Evolutionary conservation across 2,888 invertebrate genomes (phyloP).

Genomic region (Seira ritae): DNA sequence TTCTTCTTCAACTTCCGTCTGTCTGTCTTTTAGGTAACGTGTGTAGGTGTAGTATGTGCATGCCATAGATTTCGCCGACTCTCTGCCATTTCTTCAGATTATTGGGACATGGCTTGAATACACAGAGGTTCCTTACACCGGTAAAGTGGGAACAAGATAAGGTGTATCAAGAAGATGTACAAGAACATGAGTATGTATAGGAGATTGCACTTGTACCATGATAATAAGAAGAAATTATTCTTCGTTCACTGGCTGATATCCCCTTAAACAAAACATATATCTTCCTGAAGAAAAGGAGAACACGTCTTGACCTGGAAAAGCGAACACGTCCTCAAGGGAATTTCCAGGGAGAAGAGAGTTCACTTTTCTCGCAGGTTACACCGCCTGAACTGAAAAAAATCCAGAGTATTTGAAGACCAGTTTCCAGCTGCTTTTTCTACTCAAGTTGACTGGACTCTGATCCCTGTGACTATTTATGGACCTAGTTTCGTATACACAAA

Average conservation of each 20-base stretch:
- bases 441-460: slow-evolving; percentile 21
- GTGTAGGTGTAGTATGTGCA: background rate
- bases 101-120: slow-evolving; percentile 23
- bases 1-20: slow-evolving; percentile 5
- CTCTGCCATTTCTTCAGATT: background rate
- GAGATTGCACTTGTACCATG: background rate
- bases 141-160: background rate
- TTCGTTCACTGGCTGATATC: slow-evolving; percentile 4
- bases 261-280: slow-evolving; percentile 20
- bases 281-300: slow-evolving; percentile 28
- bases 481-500: slow-evolving; percentile 10
- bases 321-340: slow-evolving; percentile 55
- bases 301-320: slow-evolving; percentile 59
- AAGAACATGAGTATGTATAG: background rate
- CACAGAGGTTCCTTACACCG: background rate
- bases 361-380: background rate
- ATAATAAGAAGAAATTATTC: slow-evolving; percentile 19
- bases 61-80: background rate
- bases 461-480: background rate
- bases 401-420: background rate
- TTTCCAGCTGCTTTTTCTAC: slow-evolving; percentile 29
- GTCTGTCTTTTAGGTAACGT: slow-evolving; percentile 4
- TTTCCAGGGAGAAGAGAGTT: slow-evolving; percentile 25
- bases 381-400: background rate
- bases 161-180: background rate